Percentiles rank a stretch among this genome's conserved stretches.
These are phyloP conservation scores for Anolis apletophallus DNA, from an alignment of 2,797 vertebrate species.

Conservation along the genomic window DNA sequence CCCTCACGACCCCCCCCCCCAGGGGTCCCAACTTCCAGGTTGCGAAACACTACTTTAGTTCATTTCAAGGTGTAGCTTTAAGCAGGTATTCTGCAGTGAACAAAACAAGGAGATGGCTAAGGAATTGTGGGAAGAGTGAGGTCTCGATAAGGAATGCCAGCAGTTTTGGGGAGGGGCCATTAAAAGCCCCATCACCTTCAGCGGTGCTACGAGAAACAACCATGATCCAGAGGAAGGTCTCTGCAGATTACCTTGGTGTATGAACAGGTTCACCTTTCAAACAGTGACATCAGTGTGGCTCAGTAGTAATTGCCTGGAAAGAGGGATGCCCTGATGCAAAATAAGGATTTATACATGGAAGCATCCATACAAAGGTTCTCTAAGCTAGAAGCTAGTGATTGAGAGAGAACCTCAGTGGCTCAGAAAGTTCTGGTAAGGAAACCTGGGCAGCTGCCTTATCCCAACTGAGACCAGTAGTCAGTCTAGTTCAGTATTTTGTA, in stretches of 20 bases:
- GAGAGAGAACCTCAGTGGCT: neutral
- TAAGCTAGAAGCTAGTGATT: no score
- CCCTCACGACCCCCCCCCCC: no score
- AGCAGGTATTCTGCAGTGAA: neutral
- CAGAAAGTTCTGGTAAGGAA: neutral
- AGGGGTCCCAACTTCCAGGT: no score
- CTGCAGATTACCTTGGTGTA: no score
- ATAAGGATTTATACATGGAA: no score
- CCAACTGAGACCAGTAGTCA: neutral
- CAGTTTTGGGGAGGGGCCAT: neutral
- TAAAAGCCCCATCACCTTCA: neutral
- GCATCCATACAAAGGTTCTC: no score
- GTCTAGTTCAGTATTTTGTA: neutral
- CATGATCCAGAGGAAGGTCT: no score
- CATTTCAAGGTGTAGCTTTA: neutral
- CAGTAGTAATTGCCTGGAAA: no score
- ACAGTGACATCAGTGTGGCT: no score
- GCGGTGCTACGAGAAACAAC: neutral
- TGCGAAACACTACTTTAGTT: no score
- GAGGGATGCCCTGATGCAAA: no score
- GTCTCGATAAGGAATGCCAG: neutral
- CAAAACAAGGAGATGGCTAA: neutral
- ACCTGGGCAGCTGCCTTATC: neutral
- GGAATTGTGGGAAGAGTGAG: neutral
- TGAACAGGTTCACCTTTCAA: no score